Base-by-base conservation (phyloP, 1,140 invertebrate genomes). In the Euwallacea similis region DNA sequence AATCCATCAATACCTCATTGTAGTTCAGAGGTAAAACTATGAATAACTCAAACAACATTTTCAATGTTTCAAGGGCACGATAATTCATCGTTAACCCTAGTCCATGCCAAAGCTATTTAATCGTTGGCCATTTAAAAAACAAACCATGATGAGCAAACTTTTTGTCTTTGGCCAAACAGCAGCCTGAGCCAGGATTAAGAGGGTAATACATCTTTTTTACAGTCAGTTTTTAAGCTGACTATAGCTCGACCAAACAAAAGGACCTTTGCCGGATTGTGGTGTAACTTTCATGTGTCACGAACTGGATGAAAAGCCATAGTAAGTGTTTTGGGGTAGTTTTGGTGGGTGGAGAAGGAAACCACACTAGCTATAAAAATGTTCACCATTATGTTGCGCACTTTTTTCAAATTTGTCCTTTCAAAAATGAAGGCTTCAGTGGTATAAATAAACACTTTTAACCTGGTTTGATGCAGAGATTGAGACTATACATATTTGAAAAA, bases 121-220 rank as follows among this genome's bases (percentile, higher is more conserved):
- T 11, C 10, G 33, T 42, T 63, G 8, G 43, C 4, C 63, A 47
- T 13, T 65, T 53, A 50, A 65, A 65, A 65, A 65, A 47, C 11
- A 65, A 65, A 65, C 53, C 41, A 65, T 41, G 21, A 61, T 33
- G 59, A 65, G 62, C 43, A 41, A n/a, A 69, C 67, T 69, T 69
- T 69, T 69, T 69, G 56, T 60, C 59, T 62, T 46, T 6, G 8
- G 43, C 43, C n/a, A 42, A 16, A 53, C 21, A 15, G 56, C 56
- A 62, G 42, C 43, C 46, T 54, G 56, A n/a, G 11, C 33, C 15
- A 42, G 58, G 55, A 69, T 69, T 69, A 69, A 69, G 33, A 56
- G 56, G 41, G 56, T 69, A 62, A 69, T 69, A 62, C 56, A 69
- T 69, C 67, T 69, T 63, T 67, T 69, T 69, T 69, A 62, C 58